A percentile compares a stretch with the other conserved stretches of the same genome.
Conservation (phyloP, 2,888 invertebrate species). For the Ophion slaviceki region DNA sequence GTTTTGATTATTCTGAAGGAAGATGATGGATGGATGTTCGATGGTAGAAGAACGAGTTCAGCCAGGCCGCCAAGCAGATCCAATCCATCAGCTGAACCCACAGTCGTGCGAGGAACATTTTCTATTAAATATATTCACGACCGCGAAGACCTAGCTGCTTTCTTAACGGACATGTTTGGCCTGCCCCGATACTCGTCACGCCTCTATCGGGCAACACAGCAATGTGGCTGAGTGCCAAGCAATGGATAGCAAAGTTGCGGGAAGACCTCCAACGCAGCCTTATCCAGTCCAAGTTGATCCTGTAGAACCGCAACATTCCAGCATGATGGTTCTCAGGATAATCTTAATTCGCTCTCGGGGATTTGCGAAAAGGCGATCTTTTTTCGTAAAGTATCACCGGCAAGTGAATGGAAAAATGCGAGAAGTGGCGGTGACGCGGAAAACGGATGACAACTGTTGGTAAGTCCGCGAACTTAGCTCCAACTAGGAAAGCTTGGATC, state of each 20-base stretch:
- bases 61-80: no score
- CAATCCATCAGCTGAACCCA: background rate
- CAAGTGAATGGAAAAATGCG: conserved; percentile 10
- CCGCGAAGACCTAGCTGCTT: background rate
- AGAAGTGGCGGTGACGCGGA: background rate
- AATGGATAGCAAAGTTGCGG: conserved; percentile 17
- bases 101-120: background rate
- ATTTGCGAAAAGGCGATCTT: background rate
- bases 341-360: conserved; percentile 7
- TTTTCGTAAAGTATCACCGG: background rate
- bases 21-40: no score
- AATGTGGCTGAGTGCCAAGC: conserved; percentile 1
- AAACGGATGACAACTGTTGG: conserved; percentile 7
- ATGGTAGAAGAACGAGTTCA: no score
- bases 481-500: background rate
- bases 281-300: conserved; percentile 5
- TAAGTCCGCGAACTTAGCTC: background rate
- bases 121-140: background rate
- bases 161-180: background rate
- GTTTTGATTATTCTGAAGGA: no score
- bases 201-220: background rate
- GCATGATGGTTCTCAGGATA: conserved; percentile 11
- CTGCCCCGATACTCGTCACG: background rate
- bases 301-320: conserved; percentile 13
- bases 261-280: background rate